Evolutionary conservation across 1,140 invertebrate genomes (phyloP), one percentile per base, ranked within the genome.

Genomic region (Hyles vespertilio): DNA sequence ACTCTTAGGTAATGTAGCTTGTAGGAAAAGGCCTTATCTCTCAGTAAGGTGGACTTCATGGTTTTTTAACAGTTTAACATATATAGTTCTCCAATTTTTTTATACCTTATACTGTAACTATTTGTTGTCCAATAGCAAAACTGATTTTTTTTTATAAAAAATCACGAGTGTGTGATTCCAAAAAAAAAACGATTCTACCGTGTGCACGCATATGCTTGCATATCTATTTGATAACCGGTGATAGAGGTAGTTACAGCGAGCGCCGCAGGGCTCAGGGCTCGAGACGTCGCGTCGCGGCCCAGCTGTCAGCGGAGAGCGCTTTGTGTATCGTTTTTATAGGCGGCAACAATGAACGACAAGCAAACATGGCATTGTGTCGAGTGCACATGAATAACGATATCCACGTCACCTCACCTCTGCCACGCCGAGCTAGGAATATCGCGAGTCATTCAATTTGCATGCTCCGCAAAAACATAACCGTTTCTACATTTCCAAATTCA

Each of bases 331-430:
- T 75, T 74, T 71, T 63, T 72, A 63, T 63, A 69, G 65, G 71
- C 72, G 70, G 77, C 77, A 71, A 84, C 84, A 82, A 84, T 76
- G 70, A 76, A 59, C 74, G 74, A 84, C 80, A 84, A 84, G 78
- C 74, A 87, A 87, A 87, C 82, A 86, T 65, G 47, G 68, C 65
- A 80, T 84, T 85, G 82, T 84, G 59, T 56, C 64, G 62, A 48
- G 61, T 65, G 63, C 72, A 71, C 72, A 87, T 87, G 80, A 89
- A 89, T 87, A 87, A 84, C 79, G 71, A 78, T 76, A 68, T 69
- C 69, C 76, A 55, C 63, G 61, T 59, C 56, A 65, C 67, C 53
- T 73, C 75, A 77, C 81, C 76, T 69, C 63, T 52, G 76, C 84
- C 84, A 74, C 58, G 61, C 59, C 63, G 67, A 63, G 64, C 62